phyloP scores from a whole-genome alignment of 2,113 vertebrate species.

The Raja brachyura region DNA sequence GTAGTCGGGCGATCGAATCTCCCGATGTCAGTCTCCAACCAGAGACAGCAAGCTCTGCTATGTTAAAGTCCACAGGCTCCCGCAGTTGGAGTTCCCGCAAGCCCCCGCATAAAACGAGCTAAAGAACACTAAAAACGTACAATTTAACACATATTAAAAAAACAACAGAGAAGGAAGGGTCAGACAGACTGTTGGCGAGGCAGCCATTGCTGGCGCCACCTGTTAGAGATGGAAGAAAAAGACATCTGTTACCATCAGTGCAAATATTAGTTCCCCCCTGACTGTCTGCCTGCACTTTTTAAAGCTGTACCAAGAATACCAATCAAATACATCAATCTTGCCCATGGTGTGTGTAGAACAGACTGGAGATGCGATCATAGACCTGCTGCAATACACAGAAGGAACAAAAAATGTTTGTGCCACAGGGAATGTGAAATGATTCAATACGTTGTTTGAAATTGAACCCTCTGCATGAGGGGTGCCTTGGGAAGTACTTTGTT shows the following conservation, averaged over 20 bases:
- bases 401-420: background rate
- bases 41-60: no score
- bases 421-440: background rate
- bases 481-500: background rate
- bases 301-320: background rate
- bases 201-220: background rate
- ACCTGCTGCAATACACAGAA: background rate
- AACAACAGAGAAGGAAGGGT: no score
- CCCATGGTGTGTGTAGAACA: background rate
- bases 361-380: background rate
- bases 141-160: no score
- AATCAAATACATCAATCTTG: conserved; percentile 20
- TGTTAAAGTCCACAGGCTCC: no score
- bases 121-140: no score
- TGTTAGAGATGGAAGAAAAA: background rate
- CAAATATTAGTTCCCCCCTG: background rate
- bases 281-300: background rate
- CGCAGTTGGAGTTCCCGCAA: no score
- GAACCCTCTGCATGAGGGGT: background rate
- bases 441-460: background rate
- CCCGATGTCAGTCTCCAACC: no score
- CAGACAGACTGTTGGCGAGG: no score
- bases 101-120: no score
- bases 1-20: no score
- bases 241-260: background rate